These are phyloP conservation scores for Cladopsammia gracilis DNA, from an alignment of 64 coral and sea anemone genomes.

Conservation along the genomic window DNA sequence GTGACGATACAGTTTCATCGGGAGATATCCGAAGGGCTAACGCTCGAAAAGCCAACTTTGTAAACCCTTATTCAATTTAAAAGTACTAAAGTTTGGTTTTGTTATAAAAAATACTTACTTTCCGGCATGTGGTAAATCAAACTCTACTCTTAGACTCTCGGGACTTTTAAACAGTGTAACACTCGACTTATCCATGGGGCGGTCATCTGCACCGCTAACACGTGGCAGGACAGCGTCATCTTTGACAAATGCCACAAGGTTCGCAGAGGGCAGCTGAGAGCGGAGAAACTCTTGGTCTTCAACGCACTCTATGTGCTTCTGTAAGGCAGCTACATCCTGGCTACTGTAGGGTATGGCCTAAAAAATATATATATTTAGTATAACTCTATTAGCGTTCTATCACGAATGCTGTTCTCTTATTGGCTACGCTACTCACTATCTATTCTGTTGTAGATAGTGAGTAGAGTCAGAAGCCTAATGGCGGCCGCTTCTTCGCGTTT, in stretches of 20 bases:
- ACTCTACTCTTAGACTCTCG: conserved; percentile 68
- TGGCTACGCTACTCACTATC: too few relatives aligned
- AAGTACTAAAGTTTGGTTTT: background rate
- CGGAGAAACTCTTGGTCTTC: conserved; percentile 81
- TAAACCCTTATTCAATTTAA: background rate
- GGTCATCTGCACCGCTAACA: conserved; percentile 77
- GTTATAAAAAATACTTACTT: conserved; percentile 8
- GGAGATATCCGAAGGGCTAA: too few relatives aligned
- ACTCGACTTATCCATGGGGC: conserved; percentile 59
- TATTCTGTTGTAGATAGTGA: too few relatives aligned
- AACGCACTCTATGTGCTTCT: conserved; percentile 71
- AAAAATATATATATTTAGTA: background rate
- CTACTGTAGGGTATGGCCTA: conserved; percentile 72
- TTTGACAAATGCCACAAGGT: conserved; percentile 83
- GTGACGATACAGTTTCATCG: too few relatives aligned
- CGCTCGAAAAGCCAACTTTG: too few relatives aligned
- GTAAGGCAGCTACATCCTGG: conserved; percentile 64
- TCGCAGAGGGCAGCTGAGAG: conserved; percentile 56
- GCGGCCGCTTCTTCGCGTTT: too few relatives aligned
- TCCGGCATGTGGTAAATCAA: conserved; percentile 75
- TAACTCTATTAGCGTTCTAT: too few relatives aligned
- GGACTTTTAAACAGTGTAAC: conserved; percentile 72
- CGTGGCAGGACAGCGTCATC: conserved; percentile 82
- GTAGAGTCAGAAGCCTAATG: too few relatives aligned
- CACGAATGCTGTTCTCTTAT: too few relatives aligned